These are phyloP conservation scores for Channallabes apus DNA, from an alignment of 2,797 vertebrate genomes.

Conservation along the genomic window DNA sequence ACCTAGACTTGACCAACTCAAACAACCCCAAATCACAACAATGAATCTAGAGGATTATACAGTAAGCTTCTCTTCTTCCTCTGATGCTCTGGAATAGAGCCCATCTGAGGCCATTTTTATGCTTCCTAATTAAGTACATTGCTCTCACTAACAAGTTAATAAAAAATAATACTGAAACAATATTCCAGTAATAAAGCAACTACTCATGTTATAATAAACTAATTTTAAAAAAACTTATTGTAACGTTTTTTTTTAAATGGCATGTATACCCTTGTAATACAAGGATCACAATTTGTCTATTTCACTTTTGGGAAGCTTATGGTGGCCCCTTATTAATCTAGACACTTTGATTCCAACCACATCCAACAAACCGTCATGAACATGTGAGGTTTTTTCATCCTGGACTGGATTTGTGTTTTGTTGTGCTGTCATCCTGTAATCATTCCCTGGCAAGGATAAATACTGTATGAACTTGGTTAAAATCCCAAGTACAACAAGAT, in stretches of 20 bases:
- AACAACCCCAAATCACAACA: no score
- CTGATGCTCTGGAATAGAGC: no score
- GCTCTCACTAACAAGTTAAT: no score
- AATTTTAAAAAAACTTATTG: not conserved
- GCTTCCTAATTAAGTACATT: no score
- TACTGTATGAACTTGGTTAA: not conserved
- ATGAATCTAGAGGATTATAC: no score
- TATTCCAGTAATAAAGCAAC: conserved; percentile 1
- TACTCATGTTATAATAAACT: not conserved
- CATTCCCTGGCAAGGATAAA: conserved; percentile 12
- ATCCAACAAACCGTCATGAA: conserved; percentile 18
- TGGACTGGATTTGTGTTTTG: conserved; percentile 6
- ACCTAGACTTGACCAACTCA: no score
- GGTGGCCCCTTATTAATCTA: not conserved
- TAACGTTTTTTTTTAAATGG: not conserved
- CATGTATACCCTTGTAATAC: not conserved
- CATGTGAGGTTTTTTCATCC: conserved; percentile 3
- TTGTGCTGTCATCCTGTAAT: conserved; percentile 26
- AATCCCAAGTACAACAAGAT: conserved; percentile 4
- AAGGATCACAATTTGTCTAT: not conserved
- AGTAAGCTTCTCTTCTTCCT: no score
- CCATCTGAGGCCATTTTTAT: no score
- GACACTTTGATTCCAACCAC: not conserved
- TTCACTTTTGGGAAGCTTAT: not conserved
- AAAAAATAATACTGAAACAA: not conserved